Conservation (phyloP, 2,113 vertebrate genomes). For the Ictalurus punctatus region DNA sequence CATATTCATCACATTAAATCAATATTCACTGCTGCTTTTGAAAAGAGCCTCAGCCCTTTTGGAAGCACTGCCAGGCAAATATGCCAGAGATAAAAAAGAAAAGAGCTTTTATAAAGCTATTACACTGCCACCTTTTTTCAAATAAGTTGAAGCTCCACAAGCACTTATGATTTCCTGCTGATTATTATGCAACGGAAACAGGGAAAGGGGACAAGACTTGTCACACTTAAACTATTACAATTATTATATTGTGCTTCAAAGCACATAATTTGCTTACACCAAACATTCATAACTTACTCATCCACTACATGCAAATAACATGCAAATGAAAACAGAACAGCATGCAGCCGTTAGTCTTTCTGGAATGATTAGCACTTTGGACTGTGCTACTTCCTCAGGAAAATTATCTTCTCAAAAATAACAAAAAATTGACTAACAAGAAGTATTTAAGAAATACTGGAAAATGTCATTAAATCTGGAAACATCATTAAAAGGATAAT, state of each 20-base stretch:
- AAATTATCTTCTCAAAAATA: neutral
- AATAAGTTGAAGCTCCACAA: neutral
- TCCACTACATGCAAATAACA: neutral
- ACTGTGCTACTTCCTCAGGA: neutral
- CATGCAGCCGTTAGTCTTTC: conserved; percentile 1
- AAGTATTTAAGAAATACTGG: neutral
- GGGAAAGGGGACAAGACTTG: conserved; percentile 8
- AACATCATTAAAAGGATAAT: neutral
- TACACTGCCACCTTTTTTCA: neutral
- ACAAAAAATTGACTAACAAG: neutral
- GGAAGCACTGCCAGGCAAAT: neutral
- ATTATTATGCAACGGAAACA: conserved; percentile 31
- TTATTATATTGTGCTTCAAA: conserved; percentile 14
- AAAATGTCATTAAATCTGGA: neutral
- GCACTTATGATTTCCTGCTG: conserved; percentile 3
- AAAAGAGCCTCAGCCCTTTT: neutral
- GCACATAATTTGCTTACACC: conserved; percentile 1
- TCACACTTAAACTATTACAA: conserved; percentile 11
- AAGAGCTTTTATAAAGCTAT: neutral
- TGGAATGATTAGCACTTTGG: neutral
- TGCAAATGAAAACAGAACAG: neutral
- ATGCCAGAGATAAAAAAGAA: neutral
- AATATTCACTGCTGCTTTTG: neutral
- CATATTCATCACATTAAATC: neutral
- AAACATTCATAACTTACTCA: neutral